A percentile compares a stretch with the other conserved stretches of the same genome.
Conservation (phyloP, 1,140 invertebrate species). For the Euwallacea similis region DNA sequence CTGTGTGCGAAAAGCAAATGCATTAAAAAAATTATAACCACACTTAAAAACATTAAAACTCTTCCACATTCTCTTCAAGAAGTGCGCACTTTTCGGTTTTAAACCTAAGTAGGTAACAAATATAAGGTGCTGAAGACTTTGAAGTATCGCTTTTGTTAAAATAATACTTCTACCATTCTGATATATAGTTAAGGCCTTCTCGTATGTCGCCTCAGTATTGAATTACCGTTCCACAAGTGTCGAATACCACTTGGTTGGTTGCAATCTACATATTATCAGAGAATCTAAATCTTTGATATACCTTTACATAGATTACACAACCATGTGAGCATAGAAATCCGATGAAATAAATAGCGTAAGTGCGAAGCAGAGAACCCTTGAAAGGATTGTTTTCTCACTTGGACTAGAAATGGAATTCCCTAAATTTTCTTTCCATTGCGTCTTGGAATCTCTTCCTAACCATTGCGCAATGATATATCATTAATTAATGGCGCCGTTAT, state of each 20-base stretch:
- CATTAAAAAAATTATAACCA: too few relatives aligned
- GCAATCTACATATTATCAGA: constrained; percentile 31
- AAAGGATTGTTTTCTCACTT: too few relatives aligned
- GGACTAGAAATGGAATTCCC: too few relatives aligned
- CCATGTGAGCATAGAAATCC: background rate
- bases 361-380: too few relatives aligned
- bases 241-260: constrained; percentile 32
- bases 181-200: constrained; percentile 21
- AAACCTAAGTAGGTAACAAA: constrained; percentile 13
- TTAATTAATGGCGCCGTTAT: too few relatives aligned
- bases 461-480: too few relatives aligned
- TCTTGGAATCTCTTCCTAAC: too few relatives aligned
- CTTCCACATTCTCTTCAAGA: too few relatives aligned
- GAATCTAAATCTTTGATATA: constrained; percentile 34
- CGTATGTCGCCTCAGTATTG: constrained; percentile 18
- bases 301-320: constrained; percentile 32
- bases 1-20: too few relatives aligned
- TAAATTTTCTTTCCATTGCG: too few relatives aligned
- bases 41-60: too few relatives aligned
- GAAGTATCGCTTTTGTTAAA: constrained; percentile 36
- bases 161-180: constrained; percentile 28
- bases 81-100: background rate
- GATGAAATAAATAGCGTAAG: too few relatives aligned
- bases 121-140: constrained; percentile 35
- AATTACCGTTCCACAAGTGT: constrained; percentile 34